Base-by-base conservation (phyloP, 2,797 vertebrate species). In the Gadopsis bispinosus region DNA sequence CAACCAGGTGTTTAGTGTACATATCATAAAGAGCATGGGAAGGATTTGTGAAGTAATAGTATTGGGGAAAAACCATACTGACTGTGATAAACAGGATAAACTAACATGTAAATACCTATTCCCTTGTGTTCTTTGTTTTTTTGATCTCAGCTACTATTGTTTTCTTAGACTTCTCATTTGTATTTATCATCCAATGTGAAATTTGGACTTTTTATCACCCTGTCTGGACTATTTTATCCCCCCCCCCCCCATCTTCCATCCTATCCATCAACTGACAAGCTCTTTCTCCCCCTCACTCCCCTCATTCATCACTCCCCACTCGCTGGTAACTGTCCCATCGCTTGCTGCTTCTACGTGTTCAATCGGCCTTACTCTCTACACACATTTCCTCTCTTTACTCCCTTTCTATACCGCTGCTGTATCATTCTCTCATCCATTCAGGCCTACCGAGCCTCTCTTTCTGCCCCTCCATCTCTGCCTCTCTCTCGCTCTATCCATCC, bases 391-490 rank as follows among this genome's bases (percentile, higher is more conserved):
- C 56, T 51, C 50, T 51, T 50, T 77, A 20, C 54, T 54, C 51
- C 55, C 80, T 73, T 72, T 80, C 84, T 86, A 67, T 73, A 80
- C 51, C 77, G 84, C 82, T 22, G 13, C 75, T 71, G 65, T 81
- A 76, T 79, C 74, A 51, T 71, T 77, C 84, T 81, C 63, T 85
- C 74, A 86, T 89, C 76, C 75, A 83, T 79, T 89, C 65, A 83
- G 45, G 60, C 53, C 63, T 62, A 26, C 26, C 26, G 61, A 80
- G 67, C 73, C 81, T 87, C 73, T 85, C 80, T 85, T 61, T 86
- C 77, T 76, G 56, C 80, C 86, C 64, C 67, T 76, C 75, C 58
- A 22, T 80, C 80, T 67, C 77, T 71, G 54, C 33, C 72, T 58
- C 78, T 35, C 77, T 65, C 77, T 65, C 58, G 1, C 79, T 83